Percentiles rank a stretch among this genome's conserved stretches.
These are phyloP conservation scores for Netelia melanura DNA, from an alignment of 2,888 invertebrate genomes.

Conservation along the genomic window DNA sequence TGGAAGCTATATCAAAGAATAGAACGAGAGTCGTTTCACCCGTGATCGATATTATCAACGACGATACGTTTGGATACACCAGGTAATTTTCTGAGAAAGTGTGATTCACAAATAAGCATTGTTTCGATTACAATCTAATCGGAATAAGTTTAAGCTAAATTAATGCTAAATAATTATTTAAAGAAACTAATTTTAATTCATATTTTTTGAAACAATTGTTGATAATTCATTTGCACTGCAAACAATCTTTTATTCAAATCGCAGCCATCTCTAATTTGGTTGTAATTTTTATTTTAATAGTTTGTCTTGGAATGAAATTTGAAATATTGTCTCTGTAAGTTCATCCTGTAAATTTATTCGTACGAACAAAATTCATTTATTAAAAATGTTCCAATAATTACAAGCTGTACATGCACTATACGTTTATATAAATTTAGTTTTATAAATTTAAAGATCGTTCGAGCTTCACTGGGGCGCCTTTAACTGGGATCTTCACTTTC, in stretches of 20 bases:
- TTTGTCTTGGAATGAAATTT: too few relatives aligned
- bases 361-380: not conserved
- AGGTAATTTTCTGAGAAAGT: constrained; percentile 74
- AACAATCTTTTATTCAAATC: too few relatives aligned
- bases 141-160: too few relatives aligned
- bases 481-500: constrained; percentile 98
- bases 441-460: constrained; percentile 89
- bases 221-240: too few relatives aligned
- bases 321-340: too few relatives aligned
- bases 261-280: too few relatives aligned
- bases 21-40: constrained; percentile 91
- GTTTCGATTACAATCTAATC: not conserved
- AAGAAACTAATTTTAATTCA: too few relatives aligned
- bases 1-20: constrained; percentile 88
- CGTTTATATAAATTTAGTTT: not conserved
- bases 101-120: constrained; percentile 1
- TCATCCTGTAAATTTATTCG: too few relatives aligned
- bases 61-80: constrained; percentile 97
- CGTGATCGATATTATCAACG: constrained; percentile 97
- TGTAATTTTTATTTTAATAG: too few relatives aligned
- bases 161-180: too few relatives aligned
- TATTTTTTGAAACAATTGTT: too few relatives aligned
- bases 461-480: constrained; percentile 99
- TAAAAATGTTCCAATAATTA: not conserved
- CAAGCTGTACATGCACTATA: not conserved